A percentile compares a stretch with the other conserved stretches of the same genome.
These are phyloP conservation scores for Copsychus sechellarum DNA, from an alignment of 2,113 vertebrate genomes.

Conservation along the genomic window DNA sequence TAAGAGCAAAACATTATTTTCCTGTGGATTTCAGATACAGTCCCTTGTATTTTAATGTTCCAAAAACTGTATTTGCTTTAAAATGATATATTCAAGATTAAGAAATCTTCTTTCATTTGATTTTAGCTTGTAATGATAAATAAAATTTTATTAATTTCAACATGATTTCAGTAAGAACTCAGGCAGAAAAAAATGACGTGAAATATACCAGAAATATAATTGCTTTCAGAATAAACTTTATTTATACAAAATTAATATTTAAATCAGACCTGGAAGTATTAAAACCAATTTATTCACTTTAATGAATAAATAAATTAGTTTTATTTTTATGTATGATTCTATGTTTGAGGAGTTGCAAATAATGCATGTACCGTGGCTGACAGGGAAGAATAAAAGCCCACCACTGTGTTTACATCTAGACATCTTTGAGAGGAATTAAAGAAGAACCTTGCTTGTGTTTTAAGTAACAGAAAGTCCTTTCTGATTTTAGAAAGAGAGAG, in stretches of 20 bases:
- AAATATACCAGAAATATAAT: slow-evolving; percentile 66
- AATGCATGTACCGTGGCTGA: slow-evolving; percentile 24
- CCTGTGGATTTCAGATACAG: slow-evolving; percentile 66
- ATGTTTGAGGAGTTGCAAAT: slow-evolving; percentile 72
- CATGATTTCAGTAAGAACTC: slow-evolving; percentile 77
- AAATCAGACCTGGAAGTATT: slow-evolving; percentile 77
- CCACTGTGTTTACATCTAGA: slow-evolving; percentile 16
- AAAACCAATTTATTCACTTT: slow-evolving; percentile 75
- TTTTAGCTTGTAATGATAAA: slow-evolving; percentile 69
- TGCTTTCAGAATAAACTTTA: slow-evolving; percentile 77
- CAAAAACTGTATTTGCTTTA: slow-evolving; percentile 71
- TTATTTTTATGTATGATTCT: slow-evolving; percentile 77
- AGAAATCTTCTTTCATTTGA: slow-evolving; percentile 60
- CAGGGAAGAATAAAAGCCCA: background rate
- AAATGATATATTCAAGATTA: slow-evolving; percentile 66
- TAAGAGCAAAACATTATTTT: slow-evolving; percentile 67
- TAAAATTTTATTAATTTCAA: slow-evolving; percentile 74
- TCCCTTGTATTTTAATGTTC: slow-evolving; percentile 74
- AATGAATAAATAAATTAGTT: slow-evolving; percentile 78
- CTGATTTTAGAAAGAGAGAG: background rate
- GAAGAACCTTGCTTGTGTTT: background rate
- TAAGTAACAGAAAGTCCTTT: background rate
- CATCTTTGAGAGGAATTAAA: slow-evolving; percentile 46
- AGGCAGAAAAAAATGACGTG: slow-evolving; percentile 70
- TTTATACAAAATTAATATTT: slow-evolving; percentile 77